These are phyloP conservation scores for Perca fluviatilis DNA, from an alignment of 2,113 vertebrate genomes.

Conservation along the genomic window DNA sequence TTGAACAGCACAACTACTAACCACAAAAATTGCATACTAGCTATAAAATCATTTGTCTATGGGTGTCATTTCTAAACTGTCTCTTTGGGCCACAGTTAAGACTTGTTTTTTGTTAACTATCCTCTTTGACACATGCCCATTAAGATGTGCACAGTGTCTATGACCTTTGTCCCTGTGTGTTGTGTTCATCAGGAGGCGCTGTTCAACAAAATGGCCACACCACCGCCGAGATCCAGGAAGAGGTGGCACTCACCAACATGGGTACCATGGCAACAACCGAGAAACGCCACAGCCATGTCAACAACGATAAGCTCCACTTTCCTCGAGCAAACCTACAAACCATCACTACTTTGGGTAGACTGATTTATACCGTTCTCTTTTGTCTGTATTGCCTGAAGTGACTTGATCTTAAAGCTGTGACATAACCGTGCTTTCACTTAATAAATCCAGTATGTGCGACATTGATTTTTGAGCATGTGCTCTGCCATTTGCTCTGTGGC, in stretches of 20 bases:
- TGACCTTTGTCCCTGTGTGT: conserved; percentile 18
- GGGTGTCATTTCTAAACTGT: background rate
- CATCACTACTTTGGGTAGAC: conserved; percentile 94
- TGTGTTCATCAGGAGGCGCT: conserved; percentile 85
- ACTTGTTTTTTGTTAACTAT: background rate
- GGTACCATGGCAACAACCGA: conserved; percentile 86
- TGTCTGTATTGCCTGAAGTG: background rate
- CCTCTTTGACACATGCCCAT: background rate
- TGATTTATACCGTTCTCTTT: background rate
- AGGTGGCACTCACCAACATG: conserved; percentile 92
- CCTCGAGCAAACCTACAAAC: conserved; percentile 90
- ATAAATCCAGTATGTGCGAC: background rate
- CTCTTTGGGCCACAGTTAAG: background rate
- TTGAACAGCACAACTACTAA: background rate
- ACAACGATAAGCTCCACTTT: conserved; percentile 92
- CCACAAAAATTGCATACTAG: background rate
- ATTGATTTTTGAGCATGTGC: background rate
- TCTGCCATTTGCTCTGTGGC: conserved; percentile 18
- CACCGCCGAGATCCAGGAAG: conserved; percentile 94
- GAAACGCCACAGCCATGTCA: conserved; percentile 89
- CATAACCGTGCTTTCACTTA: too few relatives aligned
- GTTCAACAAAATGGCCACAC: conserved; percentile 94
- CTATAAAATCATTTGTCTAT: too few relatives aligned
- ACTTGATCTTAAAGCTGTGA: background rate
- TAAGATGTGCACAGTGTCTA: background rate